Base-by-base conservation (phyloP, 2,797 vertebrate genomes). In the Hoplostethus atlanticus region DNA sequence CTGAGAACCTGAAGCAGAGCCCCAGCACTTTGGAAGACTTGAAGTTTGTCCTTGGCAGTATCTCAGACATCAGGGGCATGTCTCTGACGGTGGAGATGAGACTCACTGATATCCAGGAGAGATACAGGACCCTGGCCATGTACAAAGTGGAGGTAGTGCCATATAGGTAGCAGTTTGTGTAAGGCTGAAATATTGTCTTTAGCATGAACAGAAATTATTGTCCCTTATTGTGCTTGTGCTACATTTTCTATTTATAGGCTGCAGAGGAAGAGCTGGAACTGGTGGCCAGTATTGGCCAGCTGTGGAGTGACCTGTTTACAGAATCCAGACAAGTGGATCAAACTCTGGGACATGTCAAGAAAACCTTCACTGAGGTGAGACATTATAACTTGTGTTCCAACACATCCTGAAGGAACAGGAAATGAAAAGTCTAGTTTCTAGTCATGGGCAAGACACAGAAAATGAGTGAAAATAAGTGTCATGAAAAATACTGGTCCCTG, bases 71-170 rank as follows among this genome's bases (percentile, higher is more conserved):
- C 81, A 94, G 80, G 80, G 78, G 81, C 52, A 95, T 96, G 87
- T 96, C 97, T 59, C 75, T 97, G 0, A 61, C 90, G 3, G 96
- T 98, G 85, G 97, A 99, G 74, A 73, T 97, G 78, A 95, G 93
- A 25, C 92, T 94, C 80, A 83, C 58, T 47, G 96, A 98, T 40
- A 92, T 98, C 28, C 90, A 94, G 77, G 98, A 99, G 88, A 90
- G 93, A 88, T 99, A 99, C 84, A 94, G 96, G 77, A 99, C 96
- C 53, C 83, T 99, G 79, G 84, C 78, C 0, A 92, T 96, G 89
- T 97, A 99, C 75, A 89, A 90, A 57, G 75, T 98, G 75, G 79
- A 91, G 65, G 98, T 99, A 87, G 89, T 94, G 80, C 17, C 16
- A 12, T 17, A 34, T 58, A 11, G 44, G 12, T 17, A 54, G 28